Evolutionary conservation across 35 echinoderm and acorn worm species (phyloP).

Genomic region (Antedon bifida): DNA sequence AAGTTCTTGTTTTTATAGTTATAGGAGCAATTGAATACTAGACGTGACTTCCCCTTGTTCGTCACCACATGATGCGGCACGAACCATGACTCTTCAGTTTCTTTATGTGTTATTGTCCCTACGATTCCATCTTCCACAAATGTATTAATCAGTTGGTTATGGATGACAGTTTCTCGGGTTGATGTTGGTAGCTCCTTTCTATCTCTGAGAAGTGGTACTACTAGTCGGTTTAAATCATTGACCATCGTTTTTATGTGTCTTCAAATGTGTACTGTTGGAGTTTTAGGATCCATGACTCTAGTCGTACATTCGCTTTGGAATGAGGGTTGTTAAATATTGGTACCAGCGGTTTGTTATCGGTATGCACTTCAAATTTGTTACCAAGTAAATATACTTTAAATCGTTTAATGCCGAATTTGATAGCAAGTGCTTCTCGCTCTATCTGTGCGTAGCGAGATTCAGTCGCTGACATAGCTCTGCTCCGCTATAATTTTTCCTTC

Average conservation of each 20-base stretch:
- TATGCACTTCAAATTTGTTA: background rate
- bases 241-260: too few relatives aligned
- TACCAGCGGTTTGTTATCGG: background rate
- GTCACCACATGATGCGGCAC: constrained; percentile 3
- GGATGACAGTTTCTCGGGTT: background rate
- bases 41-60: background rate
- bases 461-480: background rate
- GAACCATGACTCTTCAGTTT: constrained; percentile 1
- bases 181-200: too few relatives aligned
- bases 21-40: constrained; percentile 13
- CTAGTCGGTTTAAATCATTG: too few relatives aligned
- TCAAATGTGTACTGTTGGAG: constrained; percentile 19
- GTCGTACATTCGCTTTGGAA: background rate
- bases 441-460: background rate
- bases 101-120: background rate
- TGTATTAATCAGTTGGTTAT: background rate
- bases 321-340: background rate
- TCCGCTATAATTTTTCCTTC: constrained; percentile 12
- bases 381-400: constrained; percentile 14
- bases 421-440: background rate
- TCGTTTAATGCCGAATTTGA: constrained; percentile 15
- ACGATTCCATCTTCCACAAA: background rate
- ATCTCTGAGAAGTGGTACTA: too few relatives aligned
- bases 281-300: constrained; percentile 14
- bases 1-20: background rate